phyloP scores from a whole-genome alignment of 2,113 vertebrate genomes.

The Sapajus apella region DNA sequence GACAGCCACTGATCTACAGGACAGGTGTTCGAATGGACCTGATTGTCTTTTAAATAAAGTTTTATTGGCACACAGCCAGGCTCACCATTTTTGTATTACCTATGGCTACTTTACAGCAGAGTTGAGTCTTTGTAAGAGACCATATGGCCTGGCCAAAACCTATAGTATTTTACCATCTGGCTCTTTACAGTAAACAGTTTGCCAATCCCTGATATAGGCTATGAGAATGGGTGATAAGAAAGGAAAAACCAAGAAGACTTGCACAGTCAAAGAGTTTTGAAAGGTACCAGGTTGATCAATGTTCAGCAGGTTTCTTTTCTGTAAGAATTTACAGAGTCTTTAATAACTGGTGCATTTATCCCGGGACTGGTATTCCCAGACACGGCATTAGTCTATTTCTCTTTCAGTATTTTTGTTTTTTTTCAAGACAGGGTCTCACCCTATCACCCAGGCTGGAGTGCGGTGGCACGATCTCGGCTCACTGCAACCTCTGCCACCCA shows the following conservation, averaged over 20 bases:
- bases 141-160: neutral
- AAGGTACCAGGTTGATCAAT: neutral
- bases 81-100: neutral
- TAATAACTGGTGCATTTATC: neutral
- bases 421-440: too few relatives aligned
- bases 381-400: too few relatives aligned
- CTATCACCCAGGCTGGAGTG: too few relatives aligned
- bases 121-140: neutral
- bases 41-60: neutral
- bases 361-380: neutral
- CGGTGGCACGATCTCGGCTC: too few relatives aligned
- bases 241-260: neutral
- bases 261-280: neutral
- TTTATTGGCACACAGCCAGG: neutral
- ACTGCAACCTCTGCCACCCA: too few relatives aligned
- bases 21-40: neutral
- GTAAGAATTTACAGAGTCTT: conserved; percentile 18
- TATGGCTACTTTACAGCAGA: neutral
- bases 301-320: neutral
- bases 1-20: neutral
- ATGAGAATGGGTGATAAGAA: neutral
- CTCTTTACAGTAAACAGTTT: neutral
- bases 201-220: neutral
- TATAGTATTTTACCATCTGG: neutral
- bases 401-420: too few relatives aligned